Evolutionary conservation across 2,888 invertebrate genomes (phyloP).

Genomic region (Acanthoscelides obtectus): DNA sequence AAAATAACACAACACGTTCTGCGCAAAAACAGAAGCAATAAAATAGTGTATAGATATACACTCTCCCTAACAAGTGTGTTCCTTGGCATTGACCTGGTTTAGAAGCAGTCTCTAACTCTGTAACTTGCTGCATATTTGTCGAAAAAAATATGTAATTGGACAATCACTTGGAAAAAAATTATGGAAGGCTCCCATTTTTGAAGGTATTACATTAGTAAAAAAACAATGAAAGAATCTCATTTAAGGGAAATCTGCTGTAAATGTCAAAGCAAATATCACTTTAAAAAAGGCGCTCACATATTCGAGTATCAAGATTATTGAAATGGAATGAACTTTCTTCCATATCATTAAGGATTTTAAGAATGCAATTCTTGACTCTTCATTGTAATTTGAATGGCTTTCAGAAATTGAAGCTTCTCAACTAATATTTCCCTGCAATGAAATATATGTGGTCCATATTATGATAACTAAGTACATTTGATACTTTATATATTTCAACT

Average conservation of each 20-base stretch:
- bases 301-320: too few relatives aligned
- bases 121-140: not conserved
- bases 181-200: not conserved
- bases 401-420: not conserved
- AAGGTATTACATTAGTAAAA: not conserved
- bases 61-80: too few relatives aligned
- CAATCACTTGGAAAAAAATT: not conserved
- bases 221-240: too few relatives aligned
- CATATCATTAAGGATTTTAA: too few relatives aligned
- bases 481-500: constrained; percentile 11
- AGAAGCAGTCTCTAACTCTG: not conserved
- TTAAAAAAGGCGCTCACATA: too few relatives aligned
- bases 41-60: too few relatives aligned
- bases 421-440: constrained; percentile 12
- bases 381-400: not conserved
- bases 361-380: not conserved
- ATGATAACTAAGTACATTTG: constrained; percentile 6
- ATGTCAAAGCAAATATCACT: too few relatives aligned
- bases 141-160: not conserved
- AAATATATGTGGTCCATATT: constrained; percentile 8
- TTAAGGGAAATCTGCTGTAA: too few relatives aligned
- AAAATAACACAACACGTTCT: too few relatives aligned
- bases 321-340: too few relatives aligned
- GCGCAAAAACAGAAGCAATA: too few relatives aligned
- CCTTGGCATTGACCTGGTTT: not conserved